These are phyloP conservation scores for Hippopotamyrus pictus DNA, from an alignment of 2,797 vertebrate genomes.

Conservation along the genomic window DNA sequence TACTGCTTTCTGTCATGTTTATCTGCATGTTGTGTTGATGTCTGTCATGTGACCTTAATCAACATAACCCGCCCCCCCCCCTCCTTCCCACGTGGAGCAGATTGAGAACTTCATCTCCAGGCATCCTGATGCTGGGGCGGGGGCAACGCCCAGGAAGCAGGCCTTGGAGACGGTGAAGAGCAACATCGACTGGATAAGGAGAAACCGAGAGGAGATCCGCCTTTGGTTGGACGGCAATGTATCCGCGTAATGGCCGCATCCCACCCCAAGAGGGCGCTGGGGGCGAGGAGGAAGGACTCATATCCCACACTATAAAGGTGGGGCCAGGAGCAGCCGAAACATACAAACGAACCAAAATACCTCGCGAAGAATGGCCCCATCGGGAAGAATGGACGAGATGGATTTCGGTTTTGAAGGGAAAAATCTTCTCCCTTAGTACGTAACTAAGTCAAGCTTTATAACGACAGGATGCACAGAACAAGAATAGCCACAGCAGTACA, in stretches of 20 bases:
- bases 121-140: constrained; percentile 78
- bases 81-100: background rate
- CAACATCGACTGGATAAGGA: constrained; percentile 80
- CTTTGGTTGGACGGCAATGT: constrained; percentile 57
- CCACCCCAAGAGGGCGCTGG: background rate
- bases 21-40: background rate
- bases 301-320: background rate
- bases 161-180: constrained; percentile 79
- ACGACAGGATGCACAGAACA: background rate
- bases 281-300: background rate
- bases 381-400: background rate
- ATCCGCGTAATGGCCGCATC: background rate
- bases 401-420: background rate
- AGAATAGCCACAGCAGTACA: background rate
- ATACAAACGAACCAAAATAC: background rate
- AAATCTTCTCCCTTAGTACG: background rate
- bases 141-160: constrained; percentile 72
- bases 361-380: background rate
- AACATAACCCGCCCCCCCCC: background rate
- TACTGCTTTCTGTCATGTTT: background rate
- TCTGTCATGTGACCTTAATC: background rate
- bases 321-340: background rate
- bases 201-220: constrained; percentile 65
- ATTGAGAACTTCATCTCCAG: background rate
- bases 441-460: background rate